These are phyloP conservation scores for Odontophorus gujanensis DNA, from an alignment of 2,113 vertebrate genomes.

Conservation along the genomic window DNA sequence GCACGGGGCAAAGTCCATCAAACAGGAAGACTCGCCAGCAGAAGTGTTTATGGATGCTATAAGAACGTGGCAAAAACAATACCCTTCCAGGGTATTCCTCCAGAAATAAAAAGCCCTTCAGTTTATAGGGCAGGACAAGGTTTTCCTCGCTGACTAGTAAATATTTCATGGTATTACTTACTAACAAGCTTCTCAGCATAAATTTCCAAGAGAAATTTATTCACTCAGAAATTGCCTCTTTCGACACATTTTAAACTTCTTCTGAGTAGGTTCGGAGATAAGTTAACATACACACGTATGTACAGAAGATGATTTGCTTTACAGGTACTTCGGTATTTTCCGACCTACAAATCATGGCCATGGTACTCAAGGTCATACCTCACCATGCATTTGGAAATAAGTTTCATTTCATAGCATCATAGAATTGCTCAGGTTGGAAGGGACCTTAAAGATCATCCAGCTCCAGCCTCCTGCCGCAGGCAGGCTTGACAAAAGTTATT, in stretches of 20 bases:
- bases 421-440: too few species aligned
- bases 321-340: not conserved
- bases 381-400: not conserved
- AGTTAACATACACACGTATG: not conserved
- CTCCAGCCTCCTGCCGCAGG: too few species aligned
- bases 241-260: not conserved
- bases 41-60: not conserved
- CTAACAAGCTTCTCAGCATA: not conserved
- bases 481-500: not conserved
- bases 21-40: slow-evolving; percentile 27
- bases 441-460: too few species aligned
- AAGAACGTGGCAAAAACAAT: not conserved
- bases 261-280: not conserved
- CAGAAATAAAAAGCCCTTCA: not conserved
- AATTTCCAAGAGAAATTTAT: not conserved
- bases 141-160: not conserved
- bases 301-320: not conserved
- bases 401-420: not conserved
- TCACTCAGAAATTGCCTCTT: not conserved
- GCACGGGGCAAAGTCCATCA: not conserved
- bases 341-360: not conserved
- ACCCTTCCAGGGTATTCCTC: not conserved
- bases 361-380: not conserved
- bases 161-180: not conserved
- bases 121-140: not conserved